Evolutionary conservation across 2,113 vertebrate genomes (phyloP).

Genomic region (Phrynosoma blainvillii): DNA sequence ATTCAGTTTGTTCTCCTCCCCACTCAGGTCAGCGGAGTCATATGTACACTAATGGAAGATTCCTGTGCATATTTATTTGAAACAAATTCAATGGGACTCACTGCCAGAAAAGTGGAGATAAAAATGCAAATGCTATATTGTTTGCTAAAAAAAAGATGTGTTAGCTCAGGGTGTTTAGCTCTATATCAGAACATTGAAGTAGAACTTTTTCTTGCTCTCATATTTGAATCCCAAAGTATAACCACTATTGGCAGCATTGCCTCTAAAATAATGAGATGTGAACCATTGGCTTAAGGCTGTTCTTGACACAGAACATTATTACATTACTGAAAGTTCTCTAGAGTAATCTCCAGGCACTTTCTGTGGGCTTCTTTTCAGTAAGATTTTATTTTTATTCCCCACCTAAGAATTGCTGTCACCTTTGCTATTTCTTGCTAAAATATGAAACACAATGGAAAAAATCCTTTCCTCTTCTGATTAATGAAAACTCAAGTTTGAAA

Average conservation of each 20-base stretch:
- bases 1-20: too few relatives aligned
- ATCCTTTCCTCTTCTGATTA: constrained; percentile 25
- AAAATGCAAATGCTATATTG: too few relatives aligned
- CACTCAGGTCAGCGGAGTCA: too few relatives aligned
- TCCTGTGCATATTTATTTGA: not conserved
- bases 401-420: constrained; percentile 17
- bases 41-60: too few relatives aligned
- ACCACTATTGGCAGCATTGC: not conserved
- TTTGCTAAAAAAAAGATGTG: not conserved
- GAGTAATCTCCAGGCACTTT: constrained; percentile 23
- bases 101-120: not conserved
- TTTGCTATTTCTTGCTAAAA: constrained; percentile 44
- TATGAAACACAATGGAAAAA: constrained; percentile 31
- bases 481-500: constrained; percentile 51
- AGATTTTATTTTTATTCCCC: constrained; percentile 16
- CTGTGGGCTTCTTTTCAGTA: not conserved
- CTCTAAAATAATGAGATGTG: constrained; percentile 29
- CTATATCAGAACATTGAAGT: not conserved
- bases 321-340: not conserved
- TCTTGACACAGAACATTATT: constrained; percentile 11
- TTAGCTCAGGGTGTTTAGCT: constrained; percentile 1
- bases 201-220: constrained; percentile 8
- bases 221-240: not conserved
- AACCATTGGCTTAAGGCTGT: constrained; percentile 30
- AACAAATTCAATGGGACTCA: not conserved